Conservation (phyloP, 2,888 invertebrate species). For the Amblyteles armatorius region DNA sequence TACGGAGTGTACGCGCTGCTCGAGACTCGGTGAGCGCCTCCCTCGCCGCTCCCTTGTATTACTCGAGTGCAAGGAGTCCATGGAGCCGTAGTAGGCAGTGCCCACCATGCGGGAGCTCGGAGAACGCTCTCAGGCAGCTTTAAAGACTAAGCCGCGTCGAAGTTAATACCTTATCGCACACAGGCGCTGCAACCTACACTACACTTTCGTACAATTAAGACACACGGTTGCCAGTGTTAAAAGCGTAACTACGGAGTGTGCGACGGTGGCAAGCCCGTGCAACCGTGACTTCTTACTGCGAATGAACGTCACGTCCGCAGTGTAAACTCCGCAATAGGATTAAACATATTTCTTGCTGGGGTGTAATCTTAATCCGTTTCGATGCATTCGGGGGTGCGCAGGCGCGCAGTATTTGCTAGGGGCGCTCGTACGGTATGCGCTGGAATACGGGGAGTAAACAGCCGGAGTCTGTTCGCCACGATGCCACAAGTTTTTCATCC, state of each 20-base stretch:
- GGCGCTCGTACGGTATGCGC: background rate
- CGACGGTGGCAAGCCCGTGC: background rate
- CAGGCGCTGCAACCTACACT: conserved; percentile 13
- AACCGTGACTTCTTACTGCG: background rate
- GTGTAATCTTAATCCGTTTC: conserved; percentile 6
- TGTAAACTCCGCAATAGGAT: conserved; percentile 6
- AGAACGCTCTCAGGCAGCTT: conserved; percentile 49
- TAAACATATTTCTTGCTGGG: conserved; percentile 17
- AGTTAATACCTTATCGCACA: conserved; percentile 55
- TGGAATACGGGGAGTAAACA: background rate
- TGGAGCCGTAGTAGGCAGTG: conserved; percentile 36
- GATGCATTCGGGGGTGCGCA: background rate
- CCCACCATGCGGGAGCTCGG: conserved; percentile 28
- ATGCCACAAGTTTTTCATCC: background rate
- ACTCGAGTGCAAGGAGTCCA: conserved; percentile 36
- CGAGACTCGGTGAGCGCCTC: conserved; percentile 10
- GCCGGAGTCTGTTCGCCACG: background rate
- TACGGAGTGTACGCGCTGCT: conserved; percentile 19
- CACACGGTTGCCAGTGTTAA: conserved; percentile 9
- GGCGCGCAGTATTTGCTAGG: background rate
- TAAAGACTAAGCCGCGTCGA: conserved; percentile 63
- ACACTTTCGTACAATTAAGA: conserved; percentile 27
- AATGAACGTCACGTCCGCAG: background rate
- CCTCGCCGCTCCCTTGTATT: conserved; percentile 25
- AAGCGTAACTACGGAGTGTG: background rate